Conservation (phyloP, 2,797 vertebrate species). For the Centroberyx gerrardi region DNA sequence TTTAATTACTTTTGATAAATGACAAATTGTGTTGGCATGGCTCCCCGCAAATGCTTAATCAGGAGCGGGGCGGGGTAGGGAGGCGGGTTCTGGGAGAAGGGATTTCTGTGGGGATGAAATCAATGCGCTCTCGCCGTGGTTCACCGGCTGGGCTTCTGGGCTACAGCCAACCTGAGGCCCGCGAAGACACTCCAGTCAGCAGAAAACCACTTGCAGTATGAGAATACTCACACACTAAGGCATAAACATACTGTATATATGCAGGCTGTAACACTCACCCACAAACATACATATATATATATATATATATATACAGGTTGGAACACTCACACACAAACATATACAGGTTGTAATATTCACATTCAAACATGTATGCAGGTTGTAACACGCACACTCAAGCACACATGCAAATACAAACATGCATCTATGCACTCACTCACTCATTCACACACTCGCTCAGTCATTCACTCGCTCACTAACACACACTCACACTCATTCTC, state of each 20-base stretch:
- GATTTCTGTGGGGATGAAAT: constrained; percentile 81
- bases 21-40: constrained; percentile 85
- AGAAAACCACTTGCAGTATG: constrained; percentile 61
- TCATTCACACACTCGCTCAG: neutral
- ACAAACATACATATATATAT: neutral
- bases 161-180: constrained; percentile 74
- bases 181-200: constrained; percentile 77
- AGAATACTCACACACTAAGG: constrained; percentile 56
- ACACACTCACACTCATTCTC: neutral
- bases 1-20: constrained; percentile 90
- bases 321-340: constrained; percentile 33
- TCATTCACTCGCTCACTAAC: neutral
- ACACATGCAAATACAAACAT: neutral
- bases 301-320: neutral
- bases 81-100: constrained; percentile 60
- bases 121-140: constrained; percentile 79
- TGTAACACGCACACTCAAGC: constrained; percentile 22
- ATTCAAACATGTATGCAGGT: neutral
- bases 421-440: constrained; percentile 13
- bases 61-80: constrained; percentile 68
- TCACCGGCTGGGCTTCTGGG: constrained; percentile 78
- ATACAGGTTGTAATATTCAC: neutral
- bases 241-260: constrained; percentile 36
- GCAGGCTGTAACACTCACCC: neutral
- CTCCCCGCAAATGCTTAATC: constrained; percentile 79